Evolutionary conservation across 2,113 vertebrate species (phyloP).

Genomic region (Colossoma macropomum): DNA sequence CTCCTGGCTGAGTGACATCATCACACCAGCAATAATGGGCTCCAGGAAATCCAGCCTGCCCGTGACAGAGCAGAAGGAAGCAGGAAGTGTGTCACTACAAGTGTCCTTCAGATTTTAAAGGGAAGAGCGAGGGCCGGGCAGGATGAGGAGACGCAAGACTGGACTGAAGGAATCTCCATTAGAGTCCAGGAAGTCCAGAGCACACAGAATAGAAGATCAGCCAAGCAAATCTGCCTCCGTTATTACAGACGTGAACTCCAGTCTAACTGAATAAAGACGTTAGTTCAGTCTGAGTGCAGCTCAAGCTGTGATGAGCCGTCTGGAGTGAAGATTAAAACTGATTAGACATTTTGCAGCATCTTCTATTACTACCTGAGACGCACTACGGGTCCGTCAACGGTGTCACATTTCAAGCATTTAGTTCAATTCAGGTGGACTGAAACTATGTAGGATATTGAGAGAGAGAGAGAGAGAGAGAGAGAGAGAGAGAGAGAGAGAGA

Average conservation of each 20-base stretch:
- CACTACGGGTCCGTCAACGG: neutral
- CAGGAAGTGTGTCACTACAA: constrained; percentile 31
- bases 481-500: neutral
- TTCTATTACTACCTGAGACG: neutral
- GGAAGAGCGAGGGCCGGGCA: neutral
- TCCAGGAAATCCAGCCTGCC: constrained; percentile 14
- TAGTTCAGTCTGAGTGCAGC: neutral
- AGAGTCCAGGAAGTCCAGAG: neutral
- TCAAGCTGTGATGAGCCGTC: neutral
- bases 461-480: neutral
- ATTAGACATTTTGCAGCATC: neutral
- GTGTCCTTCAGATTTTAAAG: neutral
- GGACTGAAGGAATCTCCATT: neutral
- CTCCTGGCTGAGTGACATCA: constrained; percentile 15
- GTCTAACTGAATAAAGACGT: neutral
- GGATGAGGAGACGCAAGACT: constrained; percentile 14
- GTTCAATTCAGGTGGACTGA: neutral
- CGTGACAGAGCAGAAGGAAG: constrained; percentile 34
- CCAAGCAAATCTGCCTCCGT: no score
- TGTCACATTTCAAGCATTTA: neutral
- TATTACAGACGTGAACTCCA: neutral
- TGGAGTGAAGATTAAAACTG: neutral
- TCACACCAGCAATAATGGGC: neutral
- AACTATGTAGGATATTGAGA: neutral
- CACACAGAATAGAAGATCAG: neutral